A percentile compares a stretch with the other conserved stretches of the same genome.
These are phyloP conservation scores for Spea hammondii DNA, from an alignment of 2,797 vertebrate species.

Conservation along the genomic window DNA sequence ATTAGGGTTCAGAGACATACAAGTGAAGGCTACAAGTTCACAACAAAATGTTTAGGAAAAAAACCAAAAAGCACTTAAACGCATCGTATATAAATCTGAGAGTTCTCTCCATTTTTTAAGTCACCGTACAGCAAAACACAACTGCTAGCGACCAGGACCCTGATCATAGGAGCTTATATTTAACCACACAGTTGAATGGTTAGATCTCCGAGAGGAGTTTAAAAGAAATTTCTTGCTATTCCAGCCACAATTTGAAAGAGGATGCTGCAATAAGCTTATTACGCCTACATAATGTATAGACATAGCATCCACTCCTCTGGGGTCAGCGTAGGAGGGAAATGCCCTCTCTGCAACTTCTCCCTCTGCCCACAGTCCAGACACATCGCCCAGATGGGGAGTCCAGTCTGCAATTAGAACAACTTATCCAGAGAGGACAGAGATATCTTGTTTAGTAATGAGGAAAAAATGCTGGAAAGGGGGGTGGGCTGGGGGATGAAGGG, in stretches of 20 bases:
- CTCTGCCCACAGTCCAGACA: conserved; percentile 39
- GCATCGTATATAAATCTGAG: too few species aligned
- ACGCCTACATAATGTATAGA: conserved; percentile 25
- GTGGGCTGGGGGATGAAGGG: conserved; percentile 58
- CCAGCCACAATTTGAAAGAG: conserved; percentile 17
- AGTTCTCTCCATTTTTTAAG: too few species aligned
- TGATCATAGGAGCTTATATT: too few species aligned
- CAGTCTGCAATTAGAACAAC: conserved; percentile 40
- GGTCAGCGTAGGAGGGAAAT: conserved; percentile 41
- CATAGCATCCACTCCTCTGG: conserved; percentile 28
- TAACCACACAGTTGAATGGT: neutral
- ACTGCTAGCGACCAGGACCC: too few species aligned
- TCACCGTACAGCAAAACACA: too few species aligned
- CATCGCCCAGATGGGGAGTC: conserved; percentile 44
- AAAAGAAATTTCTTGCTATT: conserved; percentile 26
- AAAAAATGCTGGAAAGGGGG: conserved; percentile 58
- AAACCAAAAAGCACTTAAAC: too few species aligned
- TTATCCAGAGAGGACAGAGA: conserved; percentile 45
- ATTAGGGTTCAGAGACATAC: too few species aligned
- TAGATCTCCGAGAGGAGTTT: neutral
- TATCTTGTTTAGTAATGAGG: conserved; percentile 58
- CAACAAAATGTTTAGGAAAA: too few species aligned
- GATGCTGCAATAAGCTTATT: neutral
- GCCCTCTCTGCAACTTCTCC: conserved; percentile 16
- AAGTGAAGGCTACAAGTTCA: too few species aligned